Conservation (phyloP, 1,140 invertebrate genomes). For the Drosophila burlai region DNA sequence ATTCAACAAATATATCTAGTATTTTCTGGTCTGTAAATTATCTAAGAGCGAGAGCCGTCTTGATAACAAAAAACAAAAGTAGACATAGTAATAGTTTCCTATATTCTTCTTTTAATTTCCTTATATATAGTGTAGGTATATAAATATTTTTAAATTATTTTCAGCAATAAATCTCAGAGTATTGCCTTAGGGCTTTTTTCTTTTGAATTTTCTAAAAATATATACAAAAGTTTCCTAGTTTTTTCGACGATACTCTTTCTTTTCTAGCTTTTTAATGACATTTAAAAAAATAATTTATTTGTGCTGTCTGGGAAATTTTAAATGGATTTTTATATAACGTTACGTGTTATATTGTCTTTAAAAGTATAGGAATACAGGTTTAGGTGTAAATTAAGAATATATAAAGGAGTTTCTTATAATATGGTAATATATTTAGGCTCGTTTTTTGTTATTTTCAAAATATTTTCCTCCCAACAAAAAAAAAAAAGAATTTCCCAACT, state of each 20-base stretch:
- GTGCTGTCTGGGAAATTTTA: background rate
- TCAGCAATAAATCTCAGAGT: background rate
- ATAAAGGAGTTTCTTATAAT: background rate
- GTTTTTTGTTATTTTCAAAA: too few relatives aligned
- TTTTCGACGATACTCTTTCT: background rate
- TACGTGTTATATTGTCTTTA: background rate
- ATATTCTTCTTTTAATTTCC: background rate
- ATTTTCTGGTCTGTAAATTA: conserved; percentile 3
- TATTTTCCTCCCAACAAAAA: background rate
- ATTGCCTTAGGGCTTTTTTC: background rate
- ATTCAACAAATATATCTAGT: conserved; percentile 12
- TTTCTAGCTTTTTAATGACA: background rate
- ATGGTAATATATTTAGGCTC: too few relatives aligned
- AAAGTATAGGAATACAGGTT: background rate
- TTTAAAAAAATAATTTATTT: background rate
- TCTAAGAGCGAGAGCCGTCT: background rate
- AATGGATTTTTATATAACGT: background rate
- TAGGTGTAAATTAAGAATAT: background rate
- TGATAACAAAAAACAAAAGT: background rate
- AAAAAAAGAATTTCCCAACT: background rate
- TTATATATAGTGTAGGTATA: background rate
- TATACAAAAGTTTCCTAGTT: background rate
- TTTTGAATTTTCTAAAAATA: conserved; percentile 1
- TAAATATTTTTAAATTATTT: background rate
- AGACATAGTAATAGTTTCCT: background rate